Conservation (phyloP, 2,888 invertebrate species). For the Corythucha ciliata region DNA sequence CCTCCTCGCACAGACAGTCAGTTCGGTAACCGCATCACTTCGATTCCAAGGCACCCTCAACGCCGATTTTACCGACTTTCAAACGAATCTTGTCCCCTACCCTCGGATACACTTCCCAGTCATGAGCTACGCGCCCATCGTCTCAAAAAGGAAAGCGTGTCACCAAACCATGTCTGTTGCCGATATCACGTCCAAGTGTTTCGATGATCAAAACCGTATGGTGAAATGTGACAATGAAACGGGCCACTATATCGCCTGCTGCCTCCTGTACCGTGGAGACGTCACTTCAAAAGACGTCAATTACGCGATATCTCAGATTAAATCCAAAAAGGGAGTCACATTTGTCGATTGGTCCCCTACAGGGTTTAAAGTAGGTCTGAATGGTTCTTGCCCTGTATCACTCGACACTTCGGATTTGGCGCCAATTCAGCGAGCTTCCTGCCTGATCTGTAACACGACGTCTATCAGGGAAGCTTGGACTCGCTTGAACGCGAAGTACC, state of each 20-base stretch:
- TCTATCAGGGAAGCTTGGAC: slow-evolving; percentile 53
- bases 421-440: slow-evolving; percentile 48
- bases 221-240: slow-evolving; percentile 73
- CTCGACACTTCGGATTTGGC: slow-evolving; percentile 42
- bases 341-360: slow-evolving; percentile 88
- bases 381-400: slow-evolving; percentile 22
- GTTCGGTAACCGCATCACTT: slow-evolving; percentile 77
- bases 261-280: slow-evolving; percentile 77
- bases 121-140: slow-evolving; percentile 61
- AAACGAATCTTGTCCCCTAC: slow-evolving; percentile 75
- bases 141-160: slow-evolving; percentile 57
- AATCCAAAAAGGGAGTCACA: slow-evolving; percentile 63
- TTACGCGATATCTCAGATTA: slow-evolving; percentile 68
- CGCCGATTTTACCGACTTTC: slow-evolving; percentile 53
- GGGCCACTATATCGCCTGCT: slow-evolving; percentile 86
- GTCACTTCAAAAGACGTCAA: slow-evolving; percentile 87
- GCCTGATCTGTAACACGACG: slow-evolving; percentile 73
- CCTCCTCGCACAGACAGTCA: slow-evolving; percentile 67
- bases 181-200: slow-evolving; percentile 65
- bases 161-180: slow-evolving; percentile 68
- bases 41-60: slow-evolving; percentile 69
- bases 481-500: slow-evolving; percentile 51
- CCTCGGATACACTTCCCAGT: slow-evolving; percentile 84
- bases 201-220: slow-evolving; percentile 84
- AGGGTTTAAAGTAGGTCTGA: slow-evolving; percentile 28